Evolutionary conservation across 2,797 vertebrate species (phyloP).

Genomic region (Babyrousa celebensis): DNA sequence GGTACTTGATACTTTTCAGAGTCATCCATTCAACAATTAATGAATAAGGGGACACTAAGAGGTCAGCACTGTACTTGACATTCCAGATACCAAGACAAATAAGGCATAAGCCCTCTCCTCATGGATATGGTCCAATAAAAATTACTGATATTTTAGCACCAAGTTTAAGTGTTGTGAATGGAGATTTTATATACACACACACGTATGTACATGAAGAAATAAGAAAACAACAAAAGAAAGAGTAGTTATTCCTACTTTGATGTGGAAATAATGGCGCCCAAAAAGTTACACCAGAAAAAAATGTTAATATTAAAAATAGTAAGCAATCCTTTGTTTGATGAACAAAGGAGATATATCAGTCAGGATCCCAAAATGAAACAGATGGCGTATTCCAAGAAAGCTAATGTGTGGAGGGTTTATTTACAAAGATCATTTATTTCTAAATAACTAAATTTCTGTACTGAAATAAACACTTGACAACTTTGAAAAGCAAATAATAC

Average conservation of each 20-base stretch:
- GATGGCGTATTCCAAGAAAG: neutral
- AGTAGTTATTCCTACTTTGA: neutral
- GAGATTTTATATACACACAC: no score
- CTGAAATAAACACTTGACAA: conserved; percentile 13
- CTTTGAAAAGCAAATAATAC: neutral
- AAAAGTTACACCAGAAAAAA: neutral
- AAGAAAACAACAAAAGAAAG: conserved; percentile 21
- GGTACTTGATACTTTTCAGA: neutral
- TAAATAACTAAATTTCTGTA: conserved; percentile 27
- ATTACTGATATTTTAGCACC: neutral
- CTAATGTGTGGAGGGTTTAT: neutral
- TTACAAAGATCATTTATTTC: conserved; percentile 19
- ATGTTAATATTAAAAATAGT: conserved; percentile 1
- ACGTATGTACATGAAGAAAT: neutral
- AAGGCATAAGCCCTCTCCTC: neutral
- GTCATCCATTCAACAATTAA: neutral
- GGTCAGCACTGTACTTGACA: neutral
- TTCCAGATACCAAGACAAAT: neutral
- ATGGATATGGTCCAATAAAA: neutral
- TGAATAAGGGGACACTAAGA: neutral
- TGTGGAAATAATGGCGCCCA: neutral
- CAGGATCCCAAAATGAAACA: conserved; percentile 12
- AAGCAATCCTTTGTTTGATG: neutral
- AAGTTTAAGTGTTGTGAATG: neutral
- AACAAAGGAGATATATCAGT: neutral